Evolutionary conservation across 2,888 invertebrate genomes (phyloP).

Genomic region (Serripes groenlandicus): DNA sequence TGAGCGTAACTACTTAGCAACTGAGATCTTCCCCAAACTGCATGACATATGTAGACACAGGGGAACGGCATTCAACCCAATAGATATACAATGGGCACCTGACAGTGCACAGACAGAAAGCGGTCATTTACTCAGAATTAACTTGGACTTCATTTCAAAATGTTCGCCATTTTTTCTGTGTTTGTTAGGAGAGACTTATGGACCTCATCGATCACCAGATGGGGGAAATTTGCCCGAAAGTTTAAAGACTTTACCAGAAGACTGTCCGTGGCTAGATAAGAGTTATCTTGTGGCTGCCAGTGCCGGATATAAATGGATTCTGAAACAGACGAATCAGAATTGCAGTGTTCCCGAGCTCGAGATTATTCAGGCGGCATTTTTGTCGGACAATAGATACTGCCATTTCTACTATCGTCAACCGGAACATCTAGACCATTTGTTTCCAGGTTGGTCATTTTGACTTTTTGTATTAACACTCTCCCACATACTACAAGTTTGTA

Average conservation of each 20-base stretch:
- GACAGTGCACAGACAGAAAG: constrained; percentile 71
- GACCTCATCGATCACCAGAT: constrained; percentile 75
- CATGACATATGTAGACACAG: constrained; percentile 75
- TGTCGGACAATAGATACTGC: constrained; percentile 77
- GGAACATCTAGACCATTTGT: constrained; percentile 77
- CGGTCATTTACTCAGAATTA: constrained; percentile 76
- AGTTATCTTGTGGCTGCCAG: constrained; percentile 80
- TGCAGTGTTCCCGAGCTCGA: constrained; percentile 84
- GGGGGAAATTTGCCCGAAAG: constrained; percentile 67
- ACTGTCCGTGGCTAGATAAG: constrained; percentile 78
- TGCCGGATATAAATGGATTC: constrained; percentile 84
- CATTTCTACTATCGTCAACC: constrained; percentile 84
- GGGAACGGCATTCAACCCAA: constrained; percentile 80
- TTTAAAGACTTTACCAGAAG: constrained; percentile 59
- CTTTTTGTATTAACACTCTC: background rate
- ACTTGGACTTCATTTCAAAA: constrained; percentile 77
- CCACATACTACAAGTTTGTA: no score
- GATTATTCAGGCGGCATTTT: constrained; percentile 81
- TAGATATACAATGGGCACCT: constrained; percentile 81
- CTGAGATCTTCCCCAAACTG: constrained; percentile 80
- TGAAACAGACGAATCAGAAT: constrained; percentile 79
- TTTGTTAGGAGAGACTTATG: constrained; percentile 84
- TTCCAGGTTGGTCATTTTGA: constrained; percentile 34
- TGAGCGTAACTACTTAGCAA: constrained; percentile 74
- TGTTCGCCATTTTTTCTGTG: constrained; percentile 84